Evolutionary conservation across 2,888 invertebrate genomes (phyloP), one percentile per base, ranked within the genome.

Genomic region (Eumacrocentrus americanus): DNA sequence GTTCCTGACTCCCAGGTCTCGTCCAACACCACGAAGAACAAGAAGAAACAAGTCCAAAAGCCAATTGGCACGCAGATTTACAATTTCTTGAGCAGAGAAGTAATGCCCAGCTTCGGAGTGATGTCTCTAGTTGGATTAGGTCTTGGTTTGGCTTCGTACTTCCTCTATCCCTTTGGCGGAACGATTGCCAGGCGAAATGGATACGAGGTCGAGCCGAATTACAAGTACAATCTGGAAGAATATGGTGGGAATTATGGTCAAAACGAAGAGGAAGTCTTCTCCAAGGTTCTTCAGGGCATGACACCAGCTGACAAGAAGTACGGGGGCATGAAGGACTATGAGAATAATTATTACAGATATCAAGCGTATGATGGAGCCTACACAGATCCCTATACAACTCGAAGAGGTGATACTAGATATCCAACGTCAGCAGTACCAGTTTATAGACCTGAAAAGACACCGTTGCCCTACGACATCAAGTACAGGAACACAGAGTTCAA

Each of bases 51-150:
- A 34, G 67, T 71, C 1, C 82, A 83, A 40, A 86, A 89, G 57
- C 89, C 90, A 1, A 84, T 91, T 0, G 85, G 89, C 7, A 89
- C 90, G 0, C 88, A 90, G 75, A 86, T 91, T 22, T 91, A 91
- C 72, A 91, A 90, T 71, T 91, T 90, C 71, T 80, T 91, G 38
- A 90, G 91, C 2, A 84, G 91, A 68, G 91, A 91, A 82, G 89
- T 91, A 0, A 91, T 91, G 89, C 91, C 91, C 0, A 89, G 90
- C 25, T 89, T 91, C 16, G 91, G 91, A 0, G 89, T 91, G 0
- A 91, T 91, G 69, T 81, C 81, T 0, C 81, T 91, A 16, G 86
- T 91, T 9, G 91, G 91, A 1, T 78, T 91, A 40, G 88, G 91
- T 62, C 86, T 91, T 1, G 91, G 91, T 1, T 77, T 91, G 34